Evolutionary conservation across 2,888 invertebrate species (phyloP).

Genomic region (Rhyacophila evoluta): DNA sequence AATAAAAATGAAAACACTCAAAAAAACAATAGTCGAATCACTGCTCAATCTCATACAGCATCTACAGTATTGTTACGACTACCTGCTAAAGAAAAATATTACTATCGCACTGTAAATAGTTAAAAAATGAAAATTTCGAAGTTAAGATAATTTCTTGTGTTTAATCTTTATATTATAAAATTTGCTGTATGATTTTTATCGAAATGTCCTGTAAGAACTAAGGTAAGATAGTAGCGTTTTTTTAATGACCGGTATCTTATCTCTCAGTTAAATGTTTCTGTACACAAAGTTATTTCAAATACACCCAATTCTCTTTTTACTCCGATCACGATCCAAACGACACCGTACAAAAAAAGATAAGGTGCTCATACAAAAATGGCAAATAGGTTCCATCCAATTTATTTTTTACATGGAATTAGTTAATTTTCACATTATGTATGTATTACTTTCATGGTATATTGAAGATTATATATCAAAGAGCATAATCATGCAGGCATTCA

Average conservation of each 20-base stretch:
- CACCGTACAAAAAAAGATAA: too few species aligned
- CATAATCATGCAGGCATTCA: too few species aligned
- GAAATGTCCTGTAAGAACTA: background rate
- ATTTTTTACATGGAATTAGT: too few species aligned
- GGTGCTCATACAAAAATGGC: too few species aligned
- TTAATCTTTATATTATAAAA: background rate
- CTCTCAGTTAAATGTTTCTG: background rate
- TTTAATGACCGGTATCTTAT: conserved; percentile 12
- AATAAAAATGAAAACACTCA: background rate
- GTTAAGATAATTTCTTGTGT: background rate
- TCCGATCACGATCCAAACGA: too few species aligned
- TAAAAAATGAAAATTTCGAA: background rate
- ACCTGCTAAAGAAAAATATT: background rate
- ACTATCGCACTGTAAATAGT: background rate
- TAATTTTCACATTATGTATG: too few species aligned
- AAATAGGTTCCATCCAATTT: too few species aligned
- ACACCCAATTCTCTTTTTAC: too few species aligned
- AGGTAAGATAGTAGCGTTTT: background rate
- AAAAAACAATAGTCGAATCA: background rate
- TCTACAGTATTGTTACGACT: background rate
- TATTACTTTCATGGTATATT: too few species aligned
- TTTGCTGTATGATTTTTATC: background rate
- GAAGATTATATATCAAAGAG: too few species aligned
- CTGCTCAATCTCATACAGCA: background rate
- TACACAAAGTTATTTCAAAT: too few species aligned